phyloP scores from a whole-genome alignment of 2,888 invertebrate genomes.

The Fragum sueziense region DNA sequence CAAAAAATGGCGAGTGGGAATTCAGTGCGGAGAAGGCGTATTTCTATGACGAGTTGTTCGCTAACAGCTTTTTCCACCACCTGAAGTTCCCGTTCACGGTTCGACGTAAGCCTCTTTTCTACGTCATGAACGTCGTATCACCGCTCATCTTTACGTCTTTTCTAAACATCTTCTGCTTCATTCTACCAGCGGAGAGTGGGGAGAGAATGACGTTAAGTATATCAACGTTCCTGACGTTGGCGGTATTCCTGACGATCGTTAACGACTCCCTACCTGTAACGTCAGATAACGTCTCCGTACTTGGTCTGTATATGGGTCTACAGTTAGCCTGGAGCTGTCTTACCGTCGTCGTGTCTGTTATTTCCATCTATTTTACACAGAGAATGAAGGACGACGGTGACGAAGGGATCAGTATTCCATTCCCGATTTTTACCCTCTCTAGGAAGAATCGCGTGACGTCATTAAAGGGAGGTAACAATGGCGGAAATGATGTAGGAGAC shows the following conservation, averaged over 20 bases:
- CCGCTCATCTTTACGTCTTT: constrained; percentile 57
- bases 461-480: neutral
- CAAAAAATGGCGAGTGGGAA: constrained; percentile 42
- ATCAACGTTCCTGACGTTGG: constrained; percentile 63
- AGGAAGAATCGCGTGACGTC: neutral
- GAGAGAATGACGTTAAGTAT: constrained; percentile 62
- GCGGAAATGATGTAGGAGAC: neutral
- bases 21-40: neutral
- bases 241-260: constrained; percentile 62
- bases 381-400: neutral
- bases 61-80: constrained; percentile 30
- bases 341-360: constrained; percentile 50
- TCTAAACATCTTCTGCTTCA: constrained; percentile 57
- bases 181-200: constrained; percentile 58
- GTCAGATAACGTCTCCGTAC: constrained; percentile 55
- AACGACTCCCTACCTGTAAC: constrained; percentile 58
- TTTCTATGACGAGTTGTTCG: neutral
- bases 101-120: constrained; percentile 52
- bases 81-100: constrained; percentile 36
- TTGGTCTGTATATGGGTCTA: constrained; percentile 63
- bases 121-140: constrained; percentile 56
- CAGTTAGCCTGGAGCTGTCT: constrained; percentile 59
- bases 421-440: neutral
- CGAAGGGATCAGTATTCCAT: neutral
- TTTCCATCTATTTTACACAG: constrained; percentile 51